These are phyloP conservation scores for Anoplopoma fimbria DNA, from an alignment of 2,113 vertebrate species.

Conservation along the genomic window DNA sequence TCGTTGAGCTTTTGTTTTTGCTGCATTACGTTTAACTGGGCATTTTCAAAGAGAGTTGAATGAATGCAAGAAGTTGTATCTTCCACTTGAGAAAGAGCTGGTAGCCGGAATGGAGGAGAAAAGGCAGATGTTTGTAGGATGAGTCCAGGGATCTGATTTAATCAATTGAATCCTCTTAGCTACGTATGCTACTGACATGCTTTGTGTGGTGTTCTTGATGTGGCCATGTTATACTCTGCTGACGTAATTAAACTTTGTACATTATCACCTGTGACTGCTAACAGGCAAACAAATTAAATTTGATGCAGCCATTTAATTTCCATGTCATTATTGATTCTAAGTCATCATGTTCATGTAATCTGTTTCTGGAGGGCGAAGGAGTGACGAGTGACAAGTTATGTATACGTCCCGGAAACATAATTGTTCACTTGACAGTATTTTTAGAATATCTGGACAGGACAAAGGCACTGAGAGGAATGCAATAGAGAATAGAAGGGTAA, in stretches of 20 bases:
- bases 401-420: not conserved
- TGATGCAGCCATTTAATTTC: not conserved
- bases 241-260: constrained; percentile 13
- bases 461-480: not conserved
- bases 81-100: constrained; percentile 34
- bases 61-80: constrained; percentile 32
- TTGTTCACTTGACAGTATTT: not conserved
- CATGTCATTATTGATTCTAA: not conserved
- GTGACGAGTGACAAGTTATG: not conserved
- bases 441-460: not conserved
- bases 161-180: constrained; percentile 54
- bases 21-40: constrained; percentile 26
- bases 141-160: constrained; percentile 25
- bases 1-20: constrained; percentile 36
- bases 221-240: constrained; percentile 10
- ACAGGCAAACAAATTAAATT: not conserved
- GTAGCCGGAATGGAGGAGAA: constrained; percentile 15
- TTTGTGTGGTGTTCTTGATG: constrained; percentile 21
- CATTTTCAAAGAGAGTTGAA: constrained; percentile 29
- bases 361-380: not conserved
- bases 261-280: constrained; percentile 12
- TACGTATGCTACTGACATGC: constrained; percentile 25
- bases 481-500: not conserved
- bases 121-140: not conserved
- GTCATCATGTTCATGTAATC: not conserved